phyloP scores from a whole-genome alignment of 2,113 vertebrate species.

The Corythornis vintsioides region DNA sequence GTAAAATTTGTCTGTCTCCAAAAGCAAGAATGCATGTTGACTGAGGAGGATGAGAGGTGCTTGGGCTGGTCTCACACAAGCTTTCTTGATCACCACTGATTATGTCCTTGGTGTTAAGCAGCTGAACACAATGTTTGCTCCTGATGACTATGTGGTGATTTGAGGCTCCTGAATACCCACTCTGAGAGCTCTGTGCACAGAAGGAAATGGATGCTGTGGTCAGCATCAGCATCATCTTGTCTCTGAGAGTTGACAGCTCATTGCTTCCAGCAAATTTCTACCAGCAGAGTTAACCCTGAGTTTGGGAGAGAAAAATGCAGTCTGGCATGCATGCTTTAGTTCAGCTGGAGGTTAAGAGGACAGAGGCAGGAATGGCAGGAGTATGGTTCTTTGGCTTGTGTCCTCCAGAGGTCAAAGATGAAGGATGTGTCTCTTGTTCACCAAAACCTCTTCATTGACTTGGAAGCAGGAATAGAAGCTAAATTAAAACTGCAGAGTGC shows the following conservation, averaged over 20 bases:
- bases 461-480: not conserved
- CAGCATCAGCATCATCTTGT: not conserved
- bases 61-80: not conserved
- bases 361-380: not conserved
- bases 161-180: not conserved
- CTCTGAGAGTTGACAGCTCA: not conserved
- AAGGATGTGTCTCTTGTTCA: not conserved
- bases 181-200: not conserved
- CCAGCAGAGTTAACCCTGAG: not conserved
- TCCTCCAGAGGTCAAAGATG: not conserved
- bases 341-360: slow-evolving; percentile 26
- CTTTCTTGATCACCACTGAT: not conserved
- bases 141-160: fast-evolving
- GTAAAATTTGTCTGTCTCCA: not conserved
- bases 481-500: not conserved
- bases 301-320: slow-evolving; percentile 14
- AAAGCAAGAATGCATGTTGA: fast-evolving
- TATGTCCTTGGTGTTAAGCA: not conserved
- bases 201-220: not conserved
- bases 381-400: not conserved
- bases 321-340: not conserved
- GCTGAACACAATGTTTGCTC: not conserved
- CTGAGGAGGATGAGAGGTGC: not conserved
- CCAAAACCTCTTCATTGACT: not conserved
- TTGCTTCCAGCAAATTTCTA: not conserved